Evolutionary conservation across 2,888 invertebrate species (phyloP).

Genomic region (Diogma glabrata): DNA sequence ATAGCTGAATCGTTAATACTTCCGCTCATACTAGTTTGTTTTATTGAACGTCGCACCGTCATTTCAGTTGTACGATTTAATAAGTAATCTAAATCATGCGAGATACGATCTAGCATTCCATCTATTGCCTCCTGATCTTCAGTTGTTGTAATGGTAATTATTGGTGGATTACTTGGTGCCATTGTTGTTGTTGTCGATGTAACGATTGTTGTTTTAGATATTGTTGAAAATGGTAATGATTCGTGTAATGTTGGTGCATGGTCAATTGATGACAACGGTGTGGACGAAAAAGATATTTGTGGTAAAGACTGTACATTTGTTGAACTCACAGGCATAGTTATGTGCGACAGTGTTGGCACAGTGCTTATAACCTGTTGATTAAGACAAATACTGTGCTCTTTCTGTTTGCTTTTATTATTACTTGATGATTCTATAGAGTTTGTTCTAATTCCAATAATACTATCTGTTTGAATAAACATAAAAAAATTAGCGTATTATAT

Average conservation of each 20-base stretch:
- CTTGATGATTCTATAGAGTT: constrained; percentile 21
- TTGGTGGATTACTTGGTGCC: constrained; percentile 19
- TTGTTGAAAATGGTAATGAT: constrained; percentile 18
- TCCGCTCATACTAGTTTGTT: constrained; percentile 12
- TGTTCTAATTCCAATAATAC: constrained; percentile 34
- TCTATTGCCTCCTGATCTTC: constrained; percentile 33
- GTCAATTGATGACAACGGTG: background rate
- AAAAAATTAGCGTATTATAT: background rate
- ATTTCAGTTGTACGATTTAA: constrained; percentile 50
- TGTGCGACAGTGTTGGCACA: no score
- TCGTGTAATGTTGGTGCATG: constrained; percentile 17
- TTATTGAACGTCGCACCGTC: background rate
- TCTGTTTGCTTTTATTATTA: no score
- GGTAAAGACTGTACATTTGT: no score
- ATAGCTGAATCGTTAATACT: constrained; percentile 6
- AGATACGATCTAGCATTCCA: constrained; percentile 67
- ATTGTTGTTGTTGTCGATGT: background rate
- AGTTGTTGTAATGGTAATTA: constrained; percentile 21
- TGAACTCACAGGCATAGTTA: no score
- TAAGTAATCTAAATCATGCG: constrained; percentile 70
- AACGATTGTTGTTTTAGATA: constrained; percentile 9
- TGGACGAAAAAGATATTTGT: no score
- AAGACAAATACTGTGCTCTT: no score
- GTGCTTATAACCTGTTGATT: no score
- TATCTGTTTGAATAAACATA: constrained; percentile 24